A percentile compares a stretch with the other conserved stretches of the same genome.
phyloP scores from a whole-genome alignment of 1,140 invertebrate genomes.

The Apis dorsata region DNA sequence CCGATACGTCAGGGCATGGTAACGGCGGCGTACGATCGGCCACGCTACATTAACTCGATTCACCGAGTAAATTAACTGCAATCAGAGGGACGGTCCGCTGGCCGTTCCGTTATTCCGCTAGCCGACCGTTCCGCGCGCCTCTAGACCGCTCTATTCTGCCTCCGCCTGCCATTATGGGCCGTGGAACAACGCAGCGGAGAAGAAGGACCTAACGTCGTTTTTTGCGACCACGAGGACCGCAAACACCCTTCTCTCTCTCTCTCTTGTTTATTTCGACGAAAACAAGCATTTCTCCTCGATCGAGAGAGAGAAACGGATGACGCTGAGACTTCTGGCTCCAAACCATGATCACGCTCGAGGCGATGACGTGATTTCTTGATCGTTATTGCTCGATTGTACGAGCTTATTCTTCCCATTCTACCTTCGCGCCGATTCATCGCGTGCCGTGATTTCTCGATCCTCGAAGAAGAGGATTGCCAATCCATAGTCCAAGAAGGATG shows the following conservation, averaged over 20 bases:
- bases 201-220: constrained; percentile 59
- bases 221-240: constrained; percentile 47
- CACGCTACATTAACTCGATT: constrained; percentile 79
- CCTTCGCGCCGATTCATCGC: background rate
- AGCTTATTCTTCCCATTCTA: background rate
- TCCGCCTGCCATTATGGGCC: constrained; percentile 52
- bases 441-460: background rate
- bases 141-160: constrained; percentile 55
- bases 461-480: too few species aligned
- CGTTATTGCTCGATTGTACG: constrained; percentile 12
- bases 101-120: constrained; percentile 73
- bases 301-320: constrained; percentile 33
- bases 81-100: constrained; percentile 75
- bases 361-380: constrained; percentile 27
- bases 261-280: constrained; percentile 37
- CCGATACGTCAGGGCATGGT: constrained; percentile 60
- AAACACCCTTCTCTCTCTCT: constrained; percentile 23
- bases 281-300: constrained; percentile 32
- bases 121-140: constrained; percentile 64
- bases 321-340: constrained; percentile 28
- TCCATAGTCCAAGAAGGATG: too few species aligned
- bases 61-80: constrained; percentile 79
- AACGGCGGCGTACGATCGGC: constrained; percentile 61
- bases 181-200: constrained; percentile 19
- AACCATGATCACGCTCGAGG: constrained; percentile 3